Conservation (phyloP, 1,140 invertebrate species). For the Trachymyrmex cornetzi region DNA sequence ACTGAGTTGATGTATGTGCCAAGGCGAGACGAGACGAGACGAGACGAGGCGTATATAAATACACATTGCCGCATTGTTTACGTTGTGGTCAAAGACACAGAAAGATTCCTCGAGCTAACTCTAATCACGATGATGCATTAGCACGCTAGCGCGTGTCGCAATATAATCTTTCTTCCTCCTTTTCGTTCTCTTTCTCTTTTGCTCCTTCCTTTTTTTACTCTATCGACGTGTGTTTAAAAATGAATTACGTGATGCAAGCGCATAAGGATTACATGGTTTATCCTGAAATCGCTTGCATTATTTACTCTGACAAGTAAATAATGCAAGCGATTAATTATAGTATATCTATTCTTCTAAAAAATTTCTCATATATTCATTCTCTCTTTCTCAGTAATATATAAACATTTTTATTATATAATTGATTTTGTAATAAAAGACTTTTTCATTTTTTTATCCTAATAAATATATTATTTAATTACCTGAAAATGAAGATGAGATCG, state of each 20-base stretch:
- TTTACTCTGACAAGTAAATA: neutral
- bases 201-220: neutral
- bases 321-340: neutral
- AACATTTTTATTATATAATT: neutral
- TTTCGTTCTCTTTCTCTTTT: neutral
- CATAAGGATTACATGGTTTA: neutral
- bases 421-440: neutral
- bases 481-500: neutral
- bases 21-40: neutral
- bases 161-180: neutral
- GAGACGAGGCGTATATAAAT: slow-evolving; percentile 24
- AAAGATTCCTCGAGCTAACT: slow-evolving; percentile 47
- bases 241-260: neutral
- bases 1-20: neutral
- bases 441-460: neutral
- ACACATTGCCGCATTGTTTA: slow-evolving; percentile 58
- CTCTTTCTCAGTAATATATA: neutral
- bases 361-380: neutral
- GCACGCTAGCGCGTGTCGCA: slow-evolving; percentile 23
- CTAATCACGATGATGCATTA: slow-evolving; percentile 47
- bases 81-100: slow-evolving; percentile 52
- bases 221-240: neutral
- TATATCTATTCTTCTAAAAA: neutral
- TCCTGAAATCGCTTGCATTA: too few relatives aligned
- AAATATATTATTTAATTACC: neutral